Evolutionary conservation across 2,888 invertebrate genomes (phyloP).

Genomic region (Lottia gigantea): DNA sequence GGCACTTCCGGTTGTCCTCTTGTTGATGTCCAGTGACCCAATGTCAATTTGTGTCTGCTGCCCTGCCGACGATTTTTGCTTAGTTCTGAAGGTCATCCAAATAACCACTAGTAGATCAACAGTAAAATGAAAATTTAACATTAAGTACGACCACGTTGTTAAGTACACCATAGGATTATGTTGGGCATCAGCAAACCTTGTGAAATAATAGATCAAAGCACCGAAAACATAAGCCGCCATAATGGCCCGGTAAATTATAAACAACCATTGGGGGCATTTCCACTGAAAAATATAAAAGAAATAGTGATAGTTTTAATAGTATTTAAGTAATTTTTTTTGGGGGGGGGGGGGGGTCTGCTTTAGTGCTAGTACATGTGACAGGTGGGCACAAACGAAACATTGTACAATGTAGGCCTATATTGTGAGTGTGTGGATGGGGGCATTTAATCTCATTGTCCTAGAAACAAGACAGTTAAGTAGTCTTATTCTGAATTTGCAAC

Average conservation of each 20-base stretch:
- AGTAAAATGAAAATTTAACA: slow-evolving; percentile 51
- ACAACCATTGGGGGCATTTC: slow-evolving; percentile 34
- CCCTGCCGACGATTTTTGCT: not conserved
- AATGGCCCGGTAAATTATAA: slow-evolving; percentile 33
- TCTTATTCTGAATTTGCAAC: no score
- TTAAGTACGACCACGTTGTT: slow-evolving; percentile 61
- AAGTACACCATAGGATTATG: slow-evolving; percentile 48
- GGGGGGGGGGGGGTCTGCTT: no score
- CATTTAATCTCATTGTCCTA: no score
- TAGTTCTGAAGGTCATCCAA: not conserved
- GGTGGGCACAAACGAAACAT: no score
- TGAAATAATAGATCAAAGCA: slow-evolving; percentile 20
- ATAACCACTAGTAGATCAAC: slow-evolving; percentile 27
- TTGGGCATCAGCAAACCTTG: slow-evolving; percentile 15
- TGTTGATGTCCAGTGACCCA: not conserved
- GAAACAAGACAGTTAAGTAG: no score
- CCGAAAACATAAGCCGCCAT: slow-evolving; percentile 29
- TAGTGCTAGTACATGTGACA: no score
- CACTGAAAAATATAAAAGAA: slow-evolving; percentile 34
- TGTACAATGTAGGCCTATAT: no score
- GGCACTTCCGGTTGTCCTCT: no score
- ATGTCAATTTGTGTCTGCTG: not conserved
- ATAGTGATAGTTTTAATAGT: not conserved
- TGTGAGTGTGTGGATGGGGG: no score
- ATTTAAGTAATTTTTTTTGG: no score